Conservation (phyloP, 2,113 vertebrate species). For the Mobula birostris region DNA sequence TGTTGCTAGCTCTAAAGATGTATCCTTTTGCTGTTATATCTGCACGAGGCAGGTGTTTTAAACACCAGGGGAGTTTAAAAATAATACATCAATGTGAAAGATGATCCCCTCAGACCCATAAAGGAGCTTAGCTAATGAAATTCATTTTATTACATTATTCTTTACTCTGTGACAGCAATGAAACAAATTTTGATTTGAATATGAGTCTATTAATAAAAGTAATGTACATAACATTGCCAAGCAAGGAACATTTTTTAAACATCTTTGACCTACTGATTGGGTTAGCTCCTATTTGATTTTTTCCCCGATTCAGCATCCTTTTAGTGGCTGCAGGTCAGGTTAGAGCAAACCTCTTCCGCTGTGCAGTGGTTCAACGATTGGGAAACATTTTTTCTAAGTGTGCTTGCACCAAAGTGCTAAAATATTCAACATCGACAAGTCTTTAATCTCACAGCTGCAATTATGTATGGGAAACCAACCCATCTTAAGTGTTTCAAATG, state of each 20-base stretch:
- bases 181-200: conserved; percentile 10
- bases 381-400: background rate
- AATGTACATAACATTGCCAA: background rate
- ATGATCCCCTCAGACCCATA: conserved; percentile 16
- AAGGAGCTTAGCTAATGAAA: conserved; percentile 14
- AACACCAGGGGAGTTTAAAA: conserved; percentile 29
- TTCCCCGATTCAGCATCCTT: background rate
- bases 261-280: background rate
- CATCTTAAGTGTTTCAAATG: background rate
- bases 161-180: background rate
- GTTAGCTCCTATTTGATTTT: background rate
- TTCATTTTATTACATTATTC: conserved; percentile 31
- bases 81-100: conserved; percentile 19
- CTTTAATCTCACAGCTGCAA: background rate
- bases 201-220: conserved; percentile 6
- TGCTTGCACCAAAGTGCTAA: background rate
- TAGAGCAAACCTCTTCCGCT: background rate
- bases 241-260: background rate
- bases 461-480: background rate
- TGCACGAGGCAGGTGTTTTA: conserved; percentile 13
- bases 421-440: background rate
- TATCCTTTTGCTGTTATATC: conserved; percentile 1
- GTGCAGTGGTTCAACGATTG: background rate
- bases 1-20: conserved; percentile 22
- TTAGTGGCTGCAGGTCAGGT: background rate